These are phyloP conservation scores for Idaea aversata DNA, from an alignment of 2,888 invertebrate species.

Conservation along the genomic window DNA sequence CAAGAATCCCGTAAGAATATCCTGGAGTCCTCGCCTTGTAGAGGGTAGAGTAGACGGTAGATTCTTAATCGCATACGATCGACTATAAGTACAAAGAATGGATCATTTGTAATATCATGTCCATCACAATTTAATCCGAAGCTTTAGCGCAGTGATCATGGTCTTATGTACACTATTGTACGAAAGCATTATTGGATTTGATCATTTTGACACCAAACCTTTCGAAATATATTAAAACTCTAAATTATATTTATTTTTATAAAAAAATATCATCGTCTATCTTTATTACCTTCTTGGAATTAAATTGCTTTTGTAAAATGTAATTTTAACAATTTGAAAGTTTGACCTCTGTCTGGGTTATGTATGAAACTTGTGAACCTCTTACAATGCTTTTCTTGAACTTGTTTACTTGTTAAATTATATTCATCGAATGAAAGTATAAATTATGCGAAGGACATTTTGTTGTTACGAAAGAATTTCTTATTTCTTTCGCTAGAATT, in stretches of 20 bases:
- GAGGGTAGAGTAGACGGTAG: too few relatives aligned
- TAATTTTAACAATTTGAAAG: not conserved
- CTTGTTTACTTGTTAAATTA: not conserved
- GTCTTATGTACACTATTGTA: too few relatives aligned
- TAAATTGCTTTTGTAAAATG: not conserved
- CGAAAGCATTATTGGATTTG: too few relatives aligned
- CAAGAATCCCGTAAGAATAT: too few relatives aligned
- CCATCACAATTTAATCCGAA: too few relatives aligned
- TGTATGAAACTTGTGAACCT: not conserved
- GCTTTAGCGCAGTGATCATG: too few relatives aligned
- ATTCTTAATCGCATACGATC: too few relatives aligned
- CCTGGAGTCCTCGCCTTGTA: too few relatives aligned
- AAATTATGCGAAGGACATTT: not conserved
- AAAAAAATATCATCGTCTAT: not conserved
- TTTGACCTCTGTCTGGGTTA: not conserved
- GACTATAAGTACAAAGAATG: too few relatives aligned
- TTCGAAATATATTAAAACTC: too few relatives aligned
- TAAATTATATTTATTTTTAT: not conserved
- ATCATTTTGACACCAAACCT: too few relatives aligned
- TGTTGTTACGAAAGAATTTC: not conserved
- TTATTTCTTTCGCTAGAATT: not conserved
- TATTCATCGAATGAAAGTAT: not conserved
- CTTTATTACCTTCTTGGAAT: not conserved
- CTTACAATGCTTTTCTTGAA: not conserved
- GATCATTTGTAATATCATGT: too few relatives aligned